Evolutionary conservation across 2,888 invertebrate genomes (phyloP).

Genomic region (Timema cristinae): DNA sequence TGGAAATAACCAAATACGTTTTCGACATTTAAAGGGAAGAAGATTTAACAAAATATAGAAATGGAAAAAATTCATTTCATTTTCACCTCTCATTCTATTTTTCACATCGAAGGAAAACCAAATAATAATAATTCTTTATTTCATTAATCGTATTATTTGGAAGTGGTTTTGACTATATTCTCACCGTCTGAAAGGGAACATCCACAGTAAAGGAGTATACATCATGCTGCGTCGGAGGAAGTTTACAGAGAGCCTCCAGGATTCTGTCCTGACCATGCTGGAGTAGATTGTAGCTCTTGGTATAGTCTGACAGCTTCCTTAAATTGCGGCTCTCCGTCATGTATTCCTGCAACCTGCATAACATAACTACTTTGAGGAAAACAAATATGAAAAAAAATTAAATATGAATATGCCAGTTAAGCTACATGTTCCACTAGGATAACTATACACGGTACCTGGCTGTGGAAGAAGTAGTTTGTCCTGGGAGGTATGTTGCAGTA

Average conservation of each 20-base stretch:
- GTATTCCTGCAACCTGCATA: slow-evolving; percentile 43
- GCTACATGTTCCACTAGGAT: neutral
- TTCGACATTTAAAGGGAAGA: neutral
- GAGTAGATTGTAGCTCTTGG: slow-evolving; percentile 39
- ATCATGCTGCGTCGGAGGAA: slow-evolving; percentile 63
- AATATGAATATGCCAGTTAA: too few species aligned
- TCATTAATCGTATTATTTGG: too few species aligned
- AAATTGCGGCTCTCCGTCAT: slow-evolving; percentile 50
- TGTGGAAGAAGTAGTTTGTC: slow-evolving; percentile 39
- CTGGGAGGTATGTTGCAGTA: slow-evolving; percentile 41
- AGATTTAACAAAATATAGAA: neutral
- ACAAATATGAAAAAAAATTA: too few species aligned
- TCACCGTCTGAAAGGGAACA: slow-evolving; percentile 57
- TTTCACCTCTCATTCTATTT: too few species aligned
- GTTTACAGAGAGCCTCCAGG: slow-evolving; percentile 46
- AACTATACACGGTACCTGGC: slow-evolving; percentile 38
- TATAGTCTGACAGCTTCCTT: slow-evolving; percentile 42
- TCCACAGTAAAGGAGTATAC: slow-evolving; percentile 63
- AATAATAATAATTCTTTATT: too few species aligned
- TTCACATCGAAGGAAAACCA: too few species aligned
- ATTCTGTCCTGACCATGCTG: slow-evolving; percentile 44
- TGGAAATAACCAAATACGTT: neutral
- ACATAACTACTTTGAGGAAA: neutral
- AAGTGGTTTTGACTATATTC: slow-evolving; percentile 37
- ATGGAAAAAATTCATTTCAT: neutral